These are phyloP conservation scores for Sebastes vulpes DNA, from an alignment of 2,797 vertebrate genomes.

Conservation along the genomic window DNA sequence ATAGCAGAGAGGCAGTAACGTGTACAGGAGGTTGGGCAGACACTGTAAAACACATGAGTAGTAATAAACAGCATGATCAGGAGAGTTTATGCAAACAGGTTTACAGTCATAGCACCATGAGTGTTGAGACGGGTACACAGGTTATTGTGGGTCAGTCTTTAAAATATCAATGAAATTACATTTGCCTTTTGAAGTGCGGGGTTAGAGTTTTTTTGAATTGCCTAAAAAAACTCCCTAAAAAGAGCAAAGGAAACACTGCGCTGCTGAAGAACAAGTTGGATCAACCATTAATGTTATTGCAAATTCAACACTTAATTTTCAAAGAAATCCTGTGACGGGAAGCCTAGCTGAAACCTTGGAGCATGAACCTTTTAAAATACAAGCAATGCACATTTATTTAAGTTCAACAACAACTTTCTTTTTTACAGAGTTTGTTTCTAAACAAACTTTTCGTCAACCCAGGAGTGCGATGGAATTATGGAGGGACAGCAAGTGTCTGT, in stretches of 20 bases:
- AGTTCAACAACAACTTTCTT: background rate
- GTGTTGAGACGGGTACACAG: background rate
- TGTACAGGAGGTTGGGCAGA: background rate
- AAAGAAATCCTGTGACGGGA: background rate
- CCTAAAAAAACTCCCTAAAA: too few species aligned
- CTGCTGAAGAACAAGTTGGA: background rate
- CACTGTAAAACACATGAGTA: background rate
- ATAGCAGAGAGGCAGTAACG: background rate
- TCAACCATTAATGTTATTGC: background rate
- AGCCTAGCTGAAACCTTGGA: background rate
- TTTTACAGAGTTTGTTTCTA: background rate
- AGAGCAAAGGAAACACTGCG: background rate
- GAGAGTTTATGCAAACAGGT: background rate
- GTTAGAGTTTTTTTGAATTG: background rate
- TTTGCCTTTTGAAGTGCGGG: background rate
- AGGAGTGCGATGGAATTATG: background rate
- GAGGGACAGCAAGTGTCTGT: background rate
- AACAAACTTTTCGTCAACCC: background rate
- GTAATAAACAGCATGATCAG: background rate
- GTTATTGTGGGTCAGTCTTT: background rate
- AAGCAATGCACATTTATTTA: background rate
- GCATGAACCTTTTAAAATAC: background rate
- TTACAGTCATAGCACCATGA: background rate
- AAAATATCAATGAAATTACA: background rate
- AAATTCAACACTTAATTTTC: background rate